Base-by-base conservation (phyloP, 1,140 invertebrate species). In the Eufriesea mexicana region DNA sequence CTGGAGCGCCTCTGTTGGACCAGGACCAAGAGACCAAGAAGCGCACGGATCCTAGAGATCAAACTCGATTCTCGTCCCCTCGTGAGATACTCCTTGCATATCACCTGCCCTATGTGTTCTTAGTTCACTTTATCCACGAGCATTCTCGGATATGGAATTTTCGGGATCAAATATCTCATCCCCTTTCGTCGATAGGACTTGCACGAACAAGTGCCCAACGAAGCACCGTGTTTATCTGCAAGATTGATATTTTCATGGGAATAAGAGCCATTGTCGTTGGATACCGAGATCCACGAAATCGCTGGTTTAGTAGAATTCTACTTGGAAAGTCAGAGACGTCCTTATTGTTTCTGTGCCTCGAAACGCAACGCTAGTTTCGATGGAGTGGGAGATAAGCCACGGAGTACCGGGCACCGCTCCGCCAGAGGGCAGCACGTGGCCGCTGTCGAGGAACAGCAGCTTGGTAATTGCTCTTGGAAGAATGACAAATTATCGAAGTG, bases 11-110 rank as follows among this genome's bases (percentile, higher is more conserved):
- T 55, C 55, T 59, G 35, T 82, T 90, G 90, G 84, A 87, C 78
- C 14, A 14, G 59, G n/a, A 87, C 86, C 89, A 91, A 88, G 83
- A 83, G 64, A 51, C 74, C 35, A 35, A 35, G 45, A n/a, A 20
- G 57, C 55, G 74, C 76, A 49, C 59, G 54, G 47, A 54, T 78
- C 54, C 16, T 20, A 14, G 28, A 64, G 64, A 82, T 68, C 80
- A 49, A 79, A 67, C 59, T 45, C 71, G 71, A 84, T 78, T 84
- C 57, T 42, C 79, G 86, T 86, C 51, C 80, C 28, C 59, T 47
- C 51, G n/a, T 25, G 67, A 64, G 62, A 71, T 79, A 76, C 70
- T 61, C 51, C 55, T 57, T 55, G 64, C 64, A 47, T 66, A 54
- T 76, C 62, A 76, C 70, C 66, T 77, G 64, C n/a, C 28, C 75